Percentiles rank a stretch among this genome's conserved stretches.
phyloP scores from a whole-genome alignment of 2,797 vertebrate species.

The Petrocephalus sullivani region DNA sequence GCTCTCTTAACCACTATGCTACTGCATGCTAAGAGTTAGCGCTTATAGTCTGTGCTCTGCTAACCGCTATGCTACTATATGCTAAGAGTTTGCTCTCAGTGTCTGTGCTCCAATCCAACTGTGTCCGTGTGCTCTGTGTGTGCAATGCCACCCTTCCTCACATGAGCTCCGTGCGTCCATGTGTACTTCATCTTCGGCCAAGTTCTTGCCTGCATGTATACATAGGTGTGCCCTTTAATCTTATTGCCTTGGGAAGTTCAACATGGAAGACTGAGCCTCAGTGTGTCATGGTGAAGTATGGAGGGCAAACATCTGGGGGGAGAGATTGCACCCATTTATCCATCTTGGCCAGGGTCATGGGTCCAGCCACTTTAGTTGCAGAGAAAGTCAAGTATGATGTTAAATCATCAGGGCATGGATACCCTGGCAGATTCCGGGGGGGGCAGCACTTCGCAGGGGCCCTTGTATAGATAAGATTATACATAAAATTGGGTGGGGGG shows the following conservation, averaged over 20 bases:
- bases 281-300: not conserved
- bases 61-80: not conserved
- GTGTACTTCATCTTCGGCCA: not conserved
- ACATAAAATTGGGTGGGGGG: not conserved
- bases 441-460: no score
- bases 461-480: not conserved
- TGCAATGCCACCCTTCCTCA: not conserved
- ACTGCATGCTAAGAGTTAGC: not conserved
- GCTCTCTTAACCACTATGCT: not conserved
- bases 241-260: not conserved
- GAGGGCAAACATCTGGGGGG: not conserved
- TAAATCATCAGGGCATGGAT: not conserved
- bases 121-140: not conserved
- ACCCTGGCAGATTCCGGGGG: no score
- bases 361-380: not conserved
- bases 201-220: not conserved
- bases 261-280: not conserved
- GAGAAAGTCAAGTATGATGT: not conserved
- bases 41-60: not conserved
- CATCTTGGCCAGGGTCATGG: not conserved
- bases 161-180: not conserved
- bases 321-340: not conserved
- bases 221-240: not conserved
- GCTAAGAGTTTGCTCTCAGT: not conserved
- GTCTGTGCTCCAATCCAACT: not conserved